Base-by-base conservation (phyloP, 1,140 invertebrate species). In the Drosophila equinoxialis region DNA sequence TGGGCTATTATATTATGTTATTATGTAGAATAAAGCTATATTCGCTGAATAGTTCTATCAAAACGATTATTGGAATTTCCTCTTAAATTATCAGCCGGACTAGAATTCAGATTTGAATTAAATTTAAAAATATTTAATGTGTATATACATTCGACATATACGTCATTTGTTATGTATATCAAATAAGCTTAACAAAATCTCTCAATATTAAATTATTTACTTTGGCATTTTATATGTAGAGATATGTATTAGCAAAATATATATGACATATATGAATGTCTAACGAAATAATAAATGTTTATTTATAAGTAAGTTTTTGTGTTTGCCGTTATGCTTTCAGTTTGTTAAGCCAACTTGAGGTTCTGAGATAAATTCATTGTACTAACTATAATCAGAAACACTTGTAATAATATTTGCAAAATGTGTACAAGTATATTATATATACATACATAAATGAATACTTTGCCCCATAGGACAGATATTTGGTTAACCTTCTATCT, bases 341-440 rank as follows among this genome's bases (percentile, higher is more conserved):
- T 35, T 54, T 26, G 26, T 60, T 41, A 51, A 61, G 57, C 70
- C 39, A 39, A 23, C 45, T 48, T 48, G 7, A 48, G 45, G 45
- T 48, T 48, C 7, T 14, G 23, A 41, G 13, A 39, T 10, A 33
- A 58, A 14, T 35, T 65, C 33, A 65, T 14, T 17, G 23, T 48
- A 48, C 17, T 48, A 48, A 48, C 45, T 48, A 8, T 48, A 48
- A 14, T 14, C 45, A 48, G 37, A 23, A 65, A 72, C 77, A 80
- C 41, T 66, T 83, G 77, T 55, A 7, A 61, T 55, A 85, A 83
- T 77, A 83, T 85, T 80, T 48, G 45, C 45, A 17, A 45, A 17
- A 48, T 14, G 8, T 17, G 6, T 10, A 48, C 6, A 20, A 17
- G 17, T 7, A 48, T 17, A 39, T 30, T 4, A 26, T 26, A 26